phyloP scores from a whole-genome alignment of 2,888 invertebrate genomes.

The Digitonthophagus gazella region DNA sequence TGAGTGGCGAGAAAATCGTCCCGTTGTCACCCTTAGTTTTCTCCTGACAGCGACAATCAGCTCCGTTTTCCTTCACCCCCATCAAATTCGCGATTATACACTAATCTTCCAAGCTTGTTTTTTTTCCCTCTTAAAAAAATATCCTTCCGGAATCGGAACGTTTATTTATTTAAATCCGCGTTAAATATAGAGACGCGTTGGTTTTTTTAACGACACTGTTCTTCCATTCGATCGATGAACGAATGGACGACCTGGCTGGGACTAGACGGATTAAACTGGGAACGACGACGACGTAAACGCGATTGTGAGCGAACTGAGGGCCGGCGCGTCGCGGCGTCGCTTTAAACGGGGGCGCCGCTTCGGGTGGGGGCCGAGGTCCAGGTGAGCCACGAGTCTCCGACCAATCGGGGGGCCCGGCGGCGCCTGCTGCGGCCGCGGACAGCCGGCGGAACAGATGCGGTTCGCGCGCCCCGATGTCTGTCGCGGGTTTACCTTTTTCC shows the following conservation, averaged over 20 bases:
- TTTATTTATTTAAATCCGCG: too few relatives aligned
- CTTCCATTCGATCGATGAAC: too few relatives aligned
- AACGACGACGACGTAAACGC: conserved; percentile 6
- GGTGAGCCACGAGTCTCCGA: conserved; percentile 56
- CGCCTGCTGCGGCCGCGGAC: conserved; percentile 52
- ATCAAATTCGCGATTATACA: conserved; percentile 37
- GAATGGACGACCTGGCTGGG: too few relatives aligned
- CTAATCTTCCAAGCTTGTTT: too few relatives aligned
- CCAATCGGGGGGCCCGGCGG: conserved; percentile 59
- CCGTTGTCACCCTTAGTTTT: conserved; percentile 34
- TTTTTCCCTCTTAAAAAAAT: too few relatives aligned
- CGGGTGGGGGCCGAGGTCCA: conserved; percentile 42
- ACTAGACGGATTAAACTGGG: conserved; percentile 21
- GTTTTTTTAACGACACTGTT: too few relatives aligned
- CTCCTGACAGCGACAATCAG: conserved; percentile 44
- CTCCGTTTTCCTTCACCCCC: conserved; percentile 47
- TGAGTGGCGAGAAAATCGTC: conserved; percentile 53
- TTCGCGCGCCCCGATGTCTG: conserved; percentile 22
- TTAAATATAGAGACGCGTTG: too few relatives aligned
- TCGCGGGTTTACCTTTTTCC: conserved; percentile 10
- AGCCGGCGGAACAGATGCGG: conserved; percentile 51
- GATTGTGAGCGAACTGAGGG: conserved; percentile 23
- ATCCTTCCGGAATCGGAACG: too few relatives aligned
- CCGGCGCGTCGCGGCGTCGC: conserved; percentile 27
- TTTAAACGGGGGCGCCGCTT: conserved; percentile 38